phyloP scores from a whole-genome alignment of 2,797 vertebrate genomes.

The Aselliscus stoliczkanus region DNA sequence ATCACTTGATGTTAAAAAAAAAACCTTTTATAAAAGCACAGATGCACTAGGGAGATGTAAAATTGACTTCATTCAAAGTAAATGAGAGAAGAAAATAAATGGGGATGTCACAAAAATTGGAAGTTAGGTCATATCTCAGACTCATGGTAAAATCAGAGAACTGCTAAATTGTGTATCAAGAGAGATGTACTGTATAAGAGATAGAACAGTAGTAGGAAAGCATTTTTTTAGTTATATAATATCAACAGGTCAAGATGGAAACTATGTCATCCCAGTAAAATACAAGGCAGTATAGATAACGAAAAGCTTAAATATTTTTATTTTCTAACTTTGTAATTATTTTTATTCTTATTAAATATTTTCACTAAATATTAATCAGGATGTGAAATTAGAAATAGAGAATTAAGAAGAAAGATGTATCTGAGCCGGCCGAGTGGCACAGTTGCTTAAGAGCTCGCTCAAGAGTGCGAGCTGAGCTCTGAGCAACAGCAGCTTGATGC shows the following conservation, averaged over 20 bases:
- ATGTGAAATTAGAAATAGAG: neutral
- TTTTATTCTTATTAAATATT: neutral
- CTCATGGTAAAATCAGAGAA: neutral
- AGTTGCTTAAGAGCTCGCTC: too few species aligned
- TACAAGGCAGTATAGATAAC: neutral
- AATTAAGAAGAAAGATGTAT: neutral
- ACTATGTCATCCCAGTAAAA: neutral
- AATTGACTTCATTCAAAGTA: neutral
- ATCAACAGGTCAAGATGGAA: neutral
- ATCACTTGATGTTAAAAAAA: neutral
- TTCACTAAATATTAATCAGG: neutral
- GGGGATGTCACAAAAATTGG: neutral
- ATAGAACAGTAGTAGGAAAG: neutral
- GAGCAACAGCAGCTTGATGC: too few species aligned
- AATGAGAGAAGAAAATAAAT: slow-evolving; percentile 6
- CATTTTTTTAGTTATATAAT: neutral
- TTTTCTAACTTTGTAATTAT: neutral
- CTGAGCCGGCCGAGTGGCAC: too few species aligned
- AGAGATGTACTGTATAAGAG: neutral
- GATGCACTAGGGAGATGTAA: neutral
- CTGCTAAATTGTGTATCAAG: neutral
- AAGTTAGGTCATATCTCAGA: neutral
- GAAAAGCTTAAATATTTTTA: neutral
- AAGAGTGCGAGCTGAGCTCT: too few species aligned
- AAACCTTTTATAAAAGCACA: neutral